phyloP scores from a whole-genome alignment of 2,113 vertebrate species.

The Silurus asotus region DNA sequence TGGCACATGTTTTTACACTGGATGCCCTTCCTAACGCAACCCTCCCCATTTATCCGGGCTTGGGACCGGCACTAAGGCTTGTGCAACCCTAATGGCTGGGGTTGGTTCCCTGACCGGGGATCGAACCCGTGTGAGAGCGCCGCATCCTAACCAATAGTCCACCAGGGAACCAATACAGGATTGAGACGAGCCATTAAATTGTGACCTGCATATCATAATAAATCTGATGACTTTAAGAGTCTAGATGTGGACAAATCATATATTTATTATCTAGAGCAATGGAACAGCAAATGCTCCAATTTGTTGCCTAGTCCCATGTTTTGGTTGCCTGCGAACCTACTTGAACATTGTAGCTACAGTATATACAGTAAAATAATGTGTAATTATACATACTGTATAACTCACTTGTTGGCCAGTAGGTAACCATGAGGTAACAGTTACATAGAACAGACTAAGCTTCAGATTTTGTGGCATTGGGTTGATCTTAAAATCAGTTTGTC shows the following conservation, averaged over 20 bases:
- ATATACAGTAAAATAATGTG: neutral
- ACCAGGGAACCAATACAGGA: constrained; percentile 62
- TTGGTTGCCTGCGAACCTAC: neutral
- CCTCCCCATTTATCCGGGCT: no score
- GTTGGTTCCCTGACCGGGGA: no score
- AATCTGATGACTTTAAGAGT: constrained; percentile 34
- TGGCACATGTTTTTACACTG: no score
- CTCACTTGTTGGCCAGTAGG: neutral
- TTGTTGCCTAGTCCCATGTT: neutral
- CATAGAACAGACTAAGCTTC: neutral
- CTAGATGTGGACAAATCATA: neutral
- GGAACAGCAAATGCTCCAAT: neutral
- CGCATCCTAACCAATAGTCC: no score
- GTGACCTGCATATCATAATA: constrained; percentile 56
- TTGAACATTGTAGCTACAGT: neutral
- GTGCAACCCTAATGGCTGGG: no score
- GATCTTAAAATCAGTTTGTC: neutral
- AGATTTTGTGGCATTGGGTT: no score
- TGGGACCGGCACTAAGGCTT: no score
- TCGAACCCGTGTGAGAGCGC: no score
- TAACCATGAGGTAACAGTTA: neutral
- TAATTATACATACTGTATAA: neutral
- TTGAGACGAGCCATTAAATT: constrained; percentile 57
- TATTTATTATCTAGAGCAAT: neutral
- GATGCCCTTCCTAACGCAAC: no score